Evolutionary conservation across 2,113 vertebrate species (phyloP).

Genomic region (Acanthochromis polyacanthus): DNA sequence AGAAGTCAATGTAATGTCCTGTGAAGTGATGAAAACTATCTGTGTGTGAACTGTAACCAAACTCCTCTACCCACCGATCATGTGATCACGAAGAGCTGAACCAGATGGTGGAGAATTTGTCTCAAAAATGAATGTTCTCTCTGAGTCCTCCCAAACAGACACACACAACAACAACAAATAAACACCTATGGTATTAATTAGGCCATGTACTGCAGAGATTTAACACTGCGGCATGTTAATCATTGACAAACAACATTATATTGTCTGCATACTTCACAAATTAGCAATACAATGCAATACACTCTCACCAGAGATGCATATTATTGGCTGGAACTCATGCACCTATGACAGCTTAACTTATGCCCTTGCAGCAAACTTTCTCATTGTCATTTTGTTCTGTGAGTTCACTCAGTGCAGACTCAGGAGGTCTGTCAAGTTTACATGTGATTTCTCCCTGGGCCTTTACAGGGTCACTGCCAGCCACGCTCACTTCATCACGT

Average conservation of each 20-base stretch:
- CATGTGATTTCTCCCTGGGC: constrained; percentile 60
- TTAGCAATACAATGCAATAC: constrained; percentile 11
- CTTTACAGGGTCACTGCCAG: constrained; percentile 60
- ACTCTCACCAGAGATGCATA: neutral
- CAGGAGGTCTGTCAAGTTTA: constrained; percentile 46
- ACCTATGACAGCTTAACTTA: constrained; percentile 2
- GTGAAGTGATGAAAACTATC: constrained; percentile 23
- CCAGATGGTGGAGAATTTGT: constrained; percentile 67
- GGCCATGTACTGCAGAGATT: constrained; percentile 4
- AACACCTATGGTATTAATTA: neutral
- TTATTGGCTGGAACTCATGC: neutral
- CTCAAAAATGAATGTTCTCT: constrained; percentile 36
- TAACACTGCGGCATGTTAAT: neutral
- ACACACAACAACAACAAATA: constrained; percentile 2
- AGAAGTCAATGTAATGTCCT: constrained; percentile 13
- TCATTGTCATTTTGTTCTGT: constrained; percentile 8
- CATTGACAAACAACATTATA: neutral
- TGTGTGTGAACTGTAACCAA: constrained; percentile 42
- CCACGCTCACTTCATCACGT: constrained; percentile 67
- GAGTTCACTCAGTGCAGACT: constrained; percentile 40
- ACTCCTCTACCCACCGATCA: constrained; percentile 56
- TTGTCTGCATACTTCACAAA: constrained; percentile 18
- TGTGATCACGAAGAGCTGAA: constrained; percentile 65
- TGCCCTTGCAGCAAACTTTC: constrained; percentile 15
- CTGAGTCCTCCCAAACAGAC: neutral